Evolutionary conservation across 2,888 invertebrate species (phyloP).

Genomic region (Prosopocoilus inquinatus): DNA sequence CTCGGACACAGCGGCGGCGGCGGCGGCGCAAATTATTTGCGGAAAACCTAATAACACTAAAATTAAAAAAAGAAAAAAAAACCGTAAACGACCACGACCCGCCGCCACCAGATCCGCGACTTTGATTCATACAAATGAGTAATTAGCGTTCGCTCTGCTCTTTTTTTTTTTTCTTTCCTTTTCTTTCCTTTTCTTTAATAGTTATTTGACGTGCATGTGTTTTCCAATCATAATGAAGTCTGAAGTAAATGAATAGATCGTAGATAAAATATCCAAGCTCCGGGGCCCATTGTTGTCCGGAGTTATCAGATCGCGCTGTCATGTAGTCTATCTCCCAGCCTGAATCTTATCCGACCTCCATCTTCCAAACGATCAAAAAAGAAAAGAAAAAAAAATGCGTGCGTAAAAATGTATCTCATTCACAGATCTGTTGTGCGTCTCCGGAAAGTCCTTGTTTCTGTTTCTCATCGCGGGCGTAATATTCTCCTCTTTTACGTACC

Average conservation of each 20-base stretch:
- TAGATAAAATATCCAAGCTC: constrained; percentile 30
- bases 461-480: too few relatives aligned
- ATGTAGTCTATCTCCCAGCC: constrained; percentile 28
- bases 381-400: constrained; percentile 13
- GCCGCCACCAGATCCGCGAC: background rate
- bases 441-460: too few relatives aligned
- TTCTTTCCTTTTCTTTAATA: constrained; percentile 1
- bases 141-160: constrained; percentile 12
- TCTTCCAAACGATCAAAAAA: constrained; percentile 26
- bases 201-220: constrained; percentile 21
- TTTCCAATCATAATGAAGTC: constrained; percentile 32
- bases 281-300: constrained; percentile 32
- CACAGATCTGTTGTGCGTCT: background rate
- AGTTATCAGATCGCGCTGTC: constrained; percentile 35
- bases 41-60: too few relatives aligned
- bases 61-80: too few relatives aligned
- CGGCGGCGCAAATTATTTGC: too few relatives aligned
- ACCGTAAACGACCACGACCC: too few relatives aligned
- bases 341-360: constrained; percentile 27
- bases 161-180: too few relatives aligned
- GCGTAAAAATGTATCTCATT: background rate
- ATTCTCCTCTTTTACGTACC: too few relatives aligned
- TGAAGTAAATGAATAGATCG: constrained; percentile 34
- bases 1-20: too few relatives aligned
- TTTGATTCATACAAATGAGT: constrained; percentile 10